Base-by-base conservation (phyloP, 2,113 vertebrate species). In the Mastomys natalensis region DNA sequence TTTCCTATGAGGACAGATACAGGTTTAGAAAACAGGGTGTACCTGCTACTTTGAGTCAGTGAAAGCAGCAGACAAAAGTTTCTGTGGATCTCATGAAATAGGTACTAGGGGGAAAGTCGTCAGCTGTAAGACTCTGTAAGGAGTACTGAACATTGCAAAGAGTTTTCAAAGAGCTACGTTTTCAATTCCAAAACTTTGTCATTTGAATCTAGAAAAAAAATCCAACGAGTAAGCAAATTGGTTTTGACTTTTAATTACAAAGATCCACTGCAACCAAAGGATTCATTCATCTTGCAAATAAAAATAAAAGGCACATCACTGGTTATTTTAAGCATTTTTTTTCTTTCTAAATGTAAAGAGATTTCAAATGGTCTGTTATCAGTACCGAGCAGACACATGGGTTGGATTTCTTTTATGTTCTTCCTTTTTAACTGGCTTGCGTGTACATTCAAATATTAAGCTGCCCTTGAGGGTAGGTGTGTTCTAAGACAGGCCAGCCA, bases 241-340 rank as follows among this genome's bases (percentile, higher is more conserved):
- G 19, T 12, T 92, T 93, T 78, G 43, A 11, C 24, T 96, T 96
- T 96, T 78, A 95, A 78, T 92, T 93, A 87, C 66, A 9, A 16
- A 24, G 78, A 85, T n/a, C 77, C 45, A 8, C n/a, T 77, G 12
- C 68, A 3, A 26, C 76, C 64, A 72, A 19, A 86, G 85, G 66
- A 82, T 91, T 86, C 78, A 77, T 72, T 87, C 91, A 15, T 55
- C 24, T 86, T 19, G 48, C 10, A 92, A 93, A 58, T 94, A n/a
- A 81, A 91, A 95, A 66, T 72, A 43, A 73, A 93, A 81, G 0
- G 1, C 78, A 0, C 2, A 31, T 64, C 86, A 80, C 21, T 93
- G n/a, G 3, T 76, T 53, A 90, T 92, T 90, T 95, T 85, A 84
- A 68, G 66, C 26, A 82, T 62, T 1, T 26, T 1, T 31, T 93